A percentile compares a stretch with the other conserved stretches of the same genome.
phyloP scores from a whole-genome alignment of 2,113 vertebrate genomes.

The Onychostruthus taczanowskii region DNA sequence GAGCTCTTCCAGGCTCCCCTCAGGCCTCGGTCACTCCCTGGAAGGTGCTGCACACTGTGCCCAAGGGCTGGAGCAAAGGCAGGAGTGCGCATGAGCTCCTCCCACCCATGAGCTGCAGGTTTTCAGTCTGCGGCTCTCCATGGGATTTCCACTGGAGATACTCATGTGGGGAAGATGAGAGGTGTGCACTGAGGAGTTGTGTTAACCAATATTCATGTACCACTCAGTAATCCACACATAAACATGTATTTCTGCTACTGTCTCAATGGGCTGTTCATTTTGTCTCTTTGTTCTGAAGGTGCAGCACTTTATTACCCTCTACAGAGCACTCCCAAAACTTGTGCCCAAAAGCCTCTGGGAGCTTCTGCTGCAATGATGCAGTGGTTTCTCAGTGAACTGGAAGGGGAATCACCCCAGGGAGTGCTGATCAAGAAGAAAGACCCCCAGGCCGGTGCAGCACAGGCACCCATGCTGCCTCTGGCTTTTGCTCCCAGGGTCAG shows the following conservation, averaged over 20 bases:
- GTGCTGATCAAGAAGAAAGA: neutral
- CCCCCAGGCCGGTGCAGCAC: accelerated
- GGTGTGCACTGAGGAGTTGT: neutral
- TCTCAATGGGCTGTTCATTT: neutral
- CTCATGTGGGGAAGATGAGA: accelerated
- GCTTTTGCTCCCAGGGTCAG: neutral
- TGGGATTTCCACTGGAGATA: neutral
- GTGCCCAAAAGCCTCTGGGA: neutral
- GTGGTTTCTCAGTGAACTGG: neutral
- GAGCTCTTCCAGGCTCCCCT: neutral
- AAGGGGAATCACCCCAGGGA: neutral
- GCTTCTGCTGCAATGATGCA: neutral
- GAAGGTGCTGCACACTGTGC: neutral
- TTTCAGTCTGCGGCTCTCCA: neutral
- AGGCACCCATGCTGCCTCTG: neutral
- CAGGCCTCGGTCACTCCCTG: neutral
- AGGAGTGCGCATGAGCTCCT: neutral
- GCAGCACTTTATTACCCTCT: neutral
- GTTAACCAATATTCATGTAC: conserved; percentile 16
- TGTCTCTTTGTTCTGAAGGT: neutral
- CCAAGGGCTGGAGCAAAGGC: neutral
- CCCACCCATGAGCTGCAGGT: accelerated
- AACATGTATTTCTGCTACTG: conserved; percentile 18
- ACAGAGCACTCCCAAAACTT: neutral
- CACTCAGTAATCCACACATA: conserved; percentile 38